A percentile compares a stretch with the other conserved stretches of the same genome.
These are phyloP conservation scores for Lamellibrachia luymesi DNA, from an alignment of 1,140 invertebrate genomes.

Conservation along the genomic window DNA sequence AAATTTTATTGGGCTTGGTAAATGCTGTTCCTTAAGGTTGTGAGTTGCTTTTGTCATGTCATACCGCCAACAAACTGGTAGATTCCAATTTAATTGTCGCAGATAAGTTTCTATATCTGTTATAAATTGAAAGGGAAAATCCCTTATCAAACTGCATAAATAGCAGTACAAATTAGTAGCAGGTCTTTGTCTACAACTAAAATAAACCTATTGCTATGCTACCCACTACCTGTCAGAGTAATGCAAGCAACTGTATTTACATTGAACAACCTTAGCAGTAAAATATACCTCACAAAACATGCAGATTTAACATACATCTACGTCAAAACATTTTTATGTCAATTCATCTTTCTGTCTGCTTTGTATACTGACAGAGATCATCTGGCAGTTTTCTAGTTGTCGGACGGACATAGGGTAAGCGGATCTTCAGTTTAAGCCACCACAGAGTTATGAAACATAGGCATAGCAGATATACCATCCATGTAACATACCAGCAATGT, in stretches of 20 bases:
- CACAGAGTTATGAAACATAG: too few relatives aligned
- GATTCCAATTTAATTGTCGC: neutral
- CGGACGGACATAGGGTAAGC: neutral
- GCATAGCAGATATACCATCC: too few relatives aligned
- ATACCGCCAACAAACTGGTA: neutral
- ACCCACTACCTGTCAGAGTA: neutral
- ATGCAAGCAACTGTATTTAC: neutral
- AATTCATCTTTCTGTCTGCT: neutral
- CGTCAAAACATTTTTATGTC: neutral
- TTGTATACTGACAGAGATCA: neutral
- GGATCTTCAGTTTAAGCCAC: too few relatives aligned
- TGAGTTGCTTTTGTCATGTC: too few relatives aligned
- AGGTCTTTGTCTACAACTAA: neutral
- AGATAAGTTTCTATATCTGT: neutral
- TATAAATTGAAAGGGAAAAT: neutral
- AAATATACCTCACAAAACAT: neutral
- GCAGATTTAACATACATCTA: neutral
- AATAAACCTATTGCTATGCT: neutral
- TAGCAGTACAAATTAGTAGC: neutral
- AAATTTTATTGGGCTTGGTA: neutral
- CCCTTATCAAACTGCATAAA: neutral
- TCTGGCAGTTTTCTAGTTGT: neutral
- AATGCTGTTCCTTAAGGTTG: neutral
- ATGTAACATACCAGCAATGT: too few relatives aligned
- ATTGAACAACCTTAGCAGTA: neutral